Evolutionary conservation across 23 tunicate genomes (phyloP).

Genomic region (Trididemnum miniatum): DNA sequence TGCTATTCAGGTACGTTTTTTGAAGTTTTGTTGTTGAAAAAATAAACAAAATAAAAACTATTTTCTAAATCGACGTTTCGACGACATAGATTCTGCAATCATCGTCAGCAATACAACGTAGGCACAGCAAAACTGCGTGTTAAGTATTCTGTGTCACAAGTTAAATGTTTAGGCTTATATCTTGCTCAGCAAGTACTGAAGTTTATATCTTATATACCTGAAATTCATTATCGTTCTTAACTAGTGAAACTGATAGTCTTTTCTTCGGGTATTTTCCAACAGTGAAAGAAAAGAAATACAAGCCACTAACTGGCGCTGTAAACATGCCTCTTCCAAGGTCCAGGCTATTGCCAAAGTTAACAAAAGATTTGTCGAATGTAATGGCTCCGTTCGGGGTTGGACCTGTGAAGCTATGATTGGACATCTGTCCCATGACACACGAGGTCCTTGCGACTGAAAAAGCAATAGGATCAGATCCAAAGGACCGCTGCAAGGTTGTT

Average conservation of each 20-base stretch:
- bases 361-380: conserved; percentile 56
- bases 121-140: too few species aligned
- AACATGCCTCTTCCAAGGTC: conserved; percentile 33
- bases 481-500: not conserved
- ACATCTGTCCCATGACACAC: conserved; percentile 54
- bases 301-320: conserved; percentile 72
- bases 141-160: too few species aligned
- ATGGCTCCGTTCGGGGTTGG: conserved; percentile 38
- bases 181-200: too few species aligned
- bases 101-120: too few species aligned
- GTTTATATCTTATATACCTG: too few species aligned
- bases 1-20: too few species aligned
- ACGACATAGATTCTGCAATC: too few species aligned
- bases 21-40: too few species aligned
- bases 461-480: conserved; percentile 9
- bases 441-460: conserved; percentile 73
- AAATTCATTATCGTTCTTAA: conserved; percentile 73
- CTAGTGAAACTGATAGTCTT: conserved; percentile 73
- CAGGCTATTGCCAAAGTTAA: conserved; percentile 46
- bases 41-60: too few species aligned
- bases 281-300: conserved; percentile 62
- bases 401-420: not conserved
- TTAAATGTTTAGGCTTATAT: too few species aligned
- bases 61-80: too few species aligned
- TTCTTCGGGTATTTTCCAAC: conserved; percentile 81